Conservation (phyloP, 1,140 invertebrate genomes). For the Drosophila guanche region DNA sequence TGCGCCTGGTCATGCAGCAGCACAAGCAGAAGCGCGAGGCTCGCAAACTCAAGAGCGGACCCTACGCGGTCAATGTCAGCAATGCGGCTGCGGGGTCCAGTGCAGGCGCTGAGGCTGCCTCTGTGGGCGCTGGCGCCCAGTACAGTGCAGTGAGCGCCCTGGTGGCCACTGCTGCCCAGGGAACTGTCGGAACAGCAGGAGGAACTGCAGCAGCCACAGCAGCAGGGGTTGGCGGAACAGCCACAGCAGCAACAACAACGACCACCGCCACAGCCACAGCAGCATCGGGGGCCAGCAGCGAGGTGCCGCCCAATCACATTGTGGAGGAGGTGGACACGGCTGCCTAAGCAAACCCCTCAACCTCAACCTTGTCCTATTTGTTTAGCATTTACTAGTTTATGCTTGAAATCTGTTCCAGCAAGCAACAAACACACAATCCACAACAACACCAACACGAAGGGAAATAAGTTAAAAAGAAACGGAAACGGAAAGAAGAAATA, state of each 20-base stretch:
- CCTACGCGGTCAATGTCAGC: constrained; percentile 85
- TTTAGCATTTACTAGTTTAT: constrained; percentile 72
- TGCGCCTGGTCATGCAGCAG: constrained; percentile 94
- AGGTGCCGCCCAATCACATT: constrained; percentile 81
- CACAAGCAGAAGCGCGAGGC: constrained; percentile 91
- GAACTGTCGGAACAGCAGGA: constrained; percentile 9
- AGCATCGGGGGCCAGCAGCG: constrained; percentile 55
- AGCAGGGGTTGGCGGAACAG: constrained; percentile 4
- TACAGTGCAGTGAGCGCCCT: constrained; percentile 60
- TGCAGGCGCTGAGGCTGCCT: neutral
- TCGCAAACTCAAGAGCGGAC: constrained; percentile 89
- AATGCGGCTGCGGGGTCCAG: neutral
- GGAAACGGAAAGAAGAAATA: constrained; percentile 6
- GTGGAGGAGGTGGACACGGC: constrained; percentile 83
- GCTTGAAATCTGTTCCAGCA: constrained; percentile 2
- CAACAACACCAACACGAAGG: constrained; percentile 28
- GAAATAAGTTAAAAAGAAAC: constrained; percentile 4
- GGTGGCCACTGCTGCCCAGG: constrained; percentile 33
- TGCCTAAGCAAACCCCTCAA: constrained; percentile 52
- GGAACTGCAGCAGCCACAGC: neutral
- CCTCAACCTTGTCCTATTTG: constrained; percentile 26
- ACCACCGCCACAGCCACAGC: constrained; percentile 33
- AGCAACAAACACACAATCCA: constrained; percentile 6
- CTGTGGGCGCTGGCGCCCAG: constrained; percentile 11
- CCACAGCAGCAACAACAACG: constrained; percentile 11